Base-by-base conservation (phyloP, 2,113 vertebrate species). In the Zapus hudsonius region DNA sequence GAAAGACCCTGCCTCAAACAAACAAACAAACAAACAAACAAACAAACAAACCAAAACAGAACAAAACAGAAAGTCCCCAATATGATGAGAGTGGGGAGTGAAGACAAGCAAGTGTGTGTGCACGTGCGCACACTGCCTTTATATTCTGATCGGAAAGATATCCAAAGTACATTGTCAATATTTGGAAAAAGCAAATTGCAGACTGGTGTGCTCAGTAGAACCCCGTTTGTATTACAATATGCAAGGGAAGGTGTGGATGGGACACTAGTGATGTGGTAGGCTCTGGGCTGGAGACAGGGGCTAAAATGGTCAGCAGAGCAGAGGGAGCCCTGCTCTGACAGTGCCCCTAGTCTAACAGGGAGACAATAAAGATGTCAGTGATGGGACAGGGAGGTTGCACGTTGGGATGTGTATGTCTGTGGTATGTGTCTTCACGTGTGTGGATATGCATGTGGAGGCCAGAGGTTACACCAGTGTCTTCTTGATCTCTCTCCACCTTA, bases 151-250 rank as follows among this genome's bases (percentile, higher is more conserved):
- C 38, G 0, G 47, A 87, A 89, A 78, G 83, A 57, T n/a, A 44
- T 83, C 94, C 90, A 89, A 91, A 76, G 38, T 44, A 55, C 0
- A 84, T 0, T 52, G 91, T 95, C 92, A 90, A 79, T 82, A 87
- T 90, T 82, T 84, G 78, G 47, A 29, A 93, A 84, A 92, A 69
- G 78, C 81, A 84, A 94, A 85, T 85, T 69, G 79, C 44, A 80
- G 72, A 80, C 70, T 74, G 73, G 40, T 0, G 1, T 55, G 87
- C 86, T 91, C 25, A 57, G 42, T 25, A 72, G 72, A 72, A 59
- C 75, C 69, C n/a, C 67, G 17, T 94, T 94, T 94, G 92, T 81
- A 95, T 89, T 91, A 81, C 91, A 89, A 84, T 81, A 81, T 25
- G 67, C 40, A 87, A 76, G 84, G 75, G 85, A 31, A 91, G 78